These are phyloP conservation scores for Exaiptasia diaphana DNA, from an alignment of 64 coral and sea anemone genomes.

Conservation along the genomic window DNA sequence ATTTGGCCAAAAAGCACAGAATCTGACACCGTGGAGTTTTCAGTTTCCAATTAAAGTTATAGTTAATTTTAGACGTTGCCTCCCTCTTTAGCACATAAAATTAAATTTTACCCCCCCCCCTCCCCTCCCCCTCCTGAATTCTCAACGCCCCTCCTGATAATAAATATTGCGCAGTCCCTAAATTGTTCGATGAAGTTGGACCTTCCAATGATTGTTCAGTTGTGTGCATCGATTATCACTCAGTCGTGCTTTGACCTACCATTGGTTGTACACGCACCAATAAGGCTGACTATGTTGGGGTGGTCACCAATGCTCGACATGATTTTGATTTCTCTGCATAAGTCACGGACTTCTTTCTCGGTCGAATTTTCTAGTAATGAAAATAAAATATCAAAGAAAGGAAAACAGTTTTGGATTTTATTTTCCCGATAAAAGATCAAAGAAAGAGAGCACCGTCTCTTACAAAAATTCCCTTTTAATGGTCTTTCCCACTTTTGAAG, in stretches of 20 bases:
- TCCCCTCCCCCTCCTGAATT: too few relatives aligned
- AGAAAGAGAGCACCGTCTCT: too few relatives aligned
- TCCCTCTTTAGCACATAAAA: too few relatives aligned
- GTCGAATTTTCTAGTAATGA: constrained; percentile 45
- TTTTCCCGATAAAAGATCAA: too few relatives aligned
- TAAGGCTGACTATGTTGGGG: constrained; percentile 67
- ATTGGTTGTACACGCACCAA: constrained; percentile 68
- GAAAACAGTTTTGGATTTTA: neutral
- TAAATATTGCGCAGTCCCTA: neutral
- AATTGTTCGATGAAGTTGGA: neutral
- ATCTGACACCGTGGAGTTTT: too few relatives aligned
- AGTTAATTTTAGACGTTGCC: too few relatives aligned
- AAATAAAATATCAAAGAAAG: neutral
- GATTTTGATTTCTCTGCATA: constrained; percentile 66
- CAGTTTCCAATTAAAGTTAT: too few relatives aligned
- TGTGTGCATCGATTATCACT: neutral
- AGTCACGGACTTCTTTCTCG: constrained; percentile 50
- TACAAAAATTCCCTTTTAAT: too few relatives aligned
- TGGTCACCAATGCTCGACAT: constrained; percentile 79
- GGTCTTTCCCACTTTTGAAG: too few relatives aligned
- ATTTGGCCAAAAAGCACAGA: too few relatives aligned
- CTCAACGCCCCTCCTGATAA: neutral
- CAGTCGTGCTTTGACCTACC: constrained; percentile 19
- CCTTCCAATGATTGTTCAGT: neutral
- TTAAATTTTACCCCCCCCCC: too few relatives aligned